phyloP scores from a whole-genome alignment of 2,797 vertebrate genomes.

The Pangasius macronema region DNA sequence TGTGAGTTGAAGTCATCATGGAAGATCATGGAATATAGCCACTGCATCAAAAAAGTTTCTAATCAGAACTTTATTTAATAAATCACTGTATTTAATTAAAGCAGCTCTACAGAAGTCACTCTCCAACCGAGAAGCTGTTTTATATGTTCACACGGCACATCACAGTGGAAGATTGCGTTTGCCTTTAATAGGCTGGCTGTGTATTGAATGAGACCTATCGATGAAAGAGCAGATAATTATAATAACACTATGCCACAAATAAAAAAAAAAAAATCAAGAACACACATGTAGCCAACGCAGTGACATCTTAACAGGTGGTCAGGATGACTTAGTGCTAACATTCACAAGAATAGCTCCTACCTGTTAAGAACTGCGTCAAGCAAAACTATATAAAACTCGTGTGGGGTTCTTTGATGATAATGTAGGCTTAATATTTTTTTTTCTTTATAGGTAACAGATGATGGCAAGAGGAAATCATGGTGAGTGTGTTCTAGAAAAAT shows the following conservation, averaged over 20 bases:
- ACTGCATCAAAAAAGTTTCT: background rate
- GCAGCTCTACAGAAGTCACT: background rate
- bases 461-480: constrained; percentile 11
- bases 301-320: constrained; percentile 32
- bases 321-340: constrained; percentile 14
- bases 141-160: background rate
- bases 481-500: constrained; percentile 11
- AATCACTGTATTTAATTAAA: constrained; percentile 9
- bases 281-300: background rate
- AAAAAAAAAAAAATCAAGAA: background rate
- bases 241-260: background rate
- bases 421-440: background rate
- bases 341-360: constrained; percentile 20
- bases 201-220: background rate
- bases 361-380: background rate
- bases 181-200: background rate
- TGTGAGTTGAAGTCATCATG: background rate
- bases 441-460: constrained; percentile 19
- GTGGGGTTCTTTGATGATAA: background rate
- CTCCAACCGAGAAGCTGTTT: background rate
- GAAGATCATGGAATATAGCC: background rate
- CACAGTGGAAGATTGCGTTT: background rate
- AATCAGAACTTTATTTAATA: constrained; percentile 3
- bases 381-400: background rate
- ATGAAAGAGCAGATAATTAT: background rate